These are phyloP conservation scores for Bovichtus variegatus DNA, from an alignment of 2,797 vertebrate species.

Conservation along the genomic window DNA sequence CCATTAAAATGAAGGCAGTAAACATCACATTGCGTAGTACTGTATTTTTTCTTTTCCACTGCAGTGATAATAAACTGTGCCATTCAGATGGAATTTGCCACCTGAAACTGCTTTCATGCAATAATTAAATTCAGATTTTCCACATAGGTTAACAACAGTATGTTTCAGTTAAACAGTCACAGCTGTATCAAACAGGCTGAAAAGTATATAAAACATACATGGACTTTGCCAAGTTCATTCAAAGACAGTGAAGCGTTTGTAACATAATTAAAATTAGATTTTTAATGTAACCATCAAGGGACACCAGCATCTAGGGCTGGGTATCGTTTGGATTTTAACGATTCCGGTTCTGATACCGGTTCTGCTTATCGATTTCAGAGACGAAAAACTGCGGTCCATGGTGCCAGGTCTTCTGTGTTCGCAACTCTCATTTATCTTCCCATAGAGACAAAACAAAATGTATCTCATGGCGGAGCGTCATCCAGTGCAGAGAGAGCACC, in stretches of 20 bases:
- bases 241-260: neutral
- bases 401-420: too few species aligned
- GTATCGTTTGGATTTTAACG: too few species aligned
- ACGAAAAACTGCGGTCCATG: too few species aligned
- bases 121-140: neutral
- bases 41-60: neutral
- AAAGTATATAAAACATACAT: neutral
- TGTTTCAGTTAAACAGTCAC: neutral
- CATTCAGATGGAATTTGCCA: neutral
- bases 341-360: too few species aligned
- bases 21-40: neutral
- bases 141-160: neutral
- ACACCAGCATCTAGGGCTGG: too few species aligned
- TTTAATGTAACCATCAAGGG: neutral
- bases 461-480: too few species aligned
- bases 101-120: neutral
- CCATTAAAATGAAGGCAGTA: conserved; percentile 16
- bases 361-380: too few species aligned
- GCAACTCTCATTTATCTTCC: too few species aligned
- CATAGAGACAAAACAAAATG: too few species aligned
- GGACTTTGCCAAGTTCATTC: neutral
- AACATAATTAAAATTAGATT: neutral
- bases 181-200: neutral
- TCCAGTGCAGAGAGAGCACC: too few species aligned
- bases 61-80: neutral